Evolutionary conservation across 2,113 vertebrate genomes (phyloP), one percentile per base, ranked within the genome.

Genomic region (Cyprinodon variegatus): DNA sequence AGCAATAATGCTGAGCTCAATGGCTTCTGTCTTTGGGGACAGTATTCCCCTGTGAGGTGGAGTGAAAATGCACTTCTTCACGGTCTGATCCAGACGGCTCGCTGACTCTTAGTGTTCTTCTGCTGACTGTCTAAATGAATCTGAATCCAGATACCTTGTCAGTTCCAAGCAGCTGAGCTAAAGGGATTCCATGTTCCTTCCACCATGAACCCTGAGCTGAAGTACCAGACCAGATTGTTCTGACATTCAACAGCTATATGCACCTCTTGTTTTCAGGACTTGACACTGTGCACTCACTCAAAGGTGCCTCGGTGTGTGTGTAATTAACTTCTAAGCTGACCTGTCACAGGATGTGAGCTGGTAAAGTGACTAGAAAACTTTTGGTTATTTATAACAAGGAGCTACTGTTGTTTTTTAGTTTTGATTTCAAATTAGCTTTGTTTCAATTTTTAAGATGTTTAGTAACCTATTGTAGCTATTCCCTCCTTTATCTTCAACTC

Each of bases 91-190:
- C 86, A 83, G 86, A 86, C 85, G 87, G 81, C 84, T 84, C 59
- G 84, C 88, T 88, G 83, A 84, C 82, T 87, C 83, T 74, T 39
- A 77, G 70, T 72, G 69, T 82, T 83, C 87, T 88, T 87, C 83
- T 90, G 84, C 89, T 91, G 85, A 89, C 89, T 83, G 85, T 90
- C 83, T 84, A 82, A 88, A 88, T 88, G 86, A 89, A 88, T 86
- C 72, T 82, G 72, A 84, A 77, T 46, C 76, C 79, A 82, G 85
- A 86, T 82, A 90, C 75, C 82, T 85, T 85, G 89, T 88, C 86
- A 87, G 84, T 53, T 61, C 65, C 3, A 71, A 83, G 82, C 90
- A 86, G 81, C 62, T 68, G 46, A 85, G 82, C 83, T 88, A 78
- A 81, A 89, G 86, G 81, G 91, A 90, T 89, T 88, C 89, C 86